Evolutionary conservation across 2,113 vertebrate genomes (phyloP).

Genomic region (Paedocypris sp.): DNA sequence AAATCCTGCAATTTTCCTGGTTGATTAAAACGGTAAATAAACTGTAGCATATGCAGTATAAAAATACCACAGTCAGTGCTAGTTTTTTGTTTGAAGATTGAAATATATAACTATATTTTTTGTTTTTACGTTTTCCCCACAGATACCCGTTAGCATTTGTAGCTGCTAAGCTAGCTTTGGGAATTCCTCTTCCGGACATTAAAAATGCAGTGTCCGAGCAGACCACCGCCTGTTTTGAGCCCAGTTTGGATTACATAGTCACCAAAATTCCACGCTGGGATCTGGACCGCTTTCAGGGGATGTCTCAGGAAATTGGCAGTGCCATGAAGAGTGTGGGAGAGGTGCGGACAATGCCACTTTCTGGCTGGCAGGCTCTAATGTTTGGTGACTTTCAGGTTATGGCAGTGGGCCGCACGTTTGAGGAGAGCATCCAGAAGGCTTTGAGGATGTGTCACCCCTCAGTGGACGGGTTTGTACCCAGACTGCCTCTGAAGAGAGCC

Average conservation of each 20-base stretch:
- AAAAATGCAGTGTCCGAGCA: conserved; percentile 82
- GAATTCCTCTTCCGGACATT: conserved; percentile 84
- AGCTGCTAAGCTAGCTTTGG: conserved; percentile 85
- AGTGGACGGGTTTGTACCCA: conserved; percentile 75
- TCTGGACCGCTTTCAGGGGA: conserved; percentile 83
- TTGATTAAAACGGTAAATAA: too few relatives aligned
- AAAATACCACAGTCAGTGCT: too few relatives aligned
- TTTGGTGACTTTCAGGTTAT: conserved; percentile 65
- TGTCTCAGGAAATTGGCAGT: conserved; percentile 76
- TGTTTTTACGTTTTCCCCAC: conserved; percentile 6
- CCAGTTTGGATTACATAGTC: conserved; percentile 88
- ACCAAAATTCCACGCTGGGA: conserved; percentile 95
- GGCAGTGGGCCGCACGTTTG: conserved; percentile 88
- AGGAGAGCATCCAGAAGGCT: conserved; percentile 92
- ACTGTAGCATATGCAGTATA: too few relatives aligned
- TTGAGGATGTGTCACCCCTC: conserved; percentile 91
- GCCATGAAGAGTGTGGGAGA: conserved; percentile 96
- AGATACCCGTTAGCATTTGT: conserved; percentile 91
- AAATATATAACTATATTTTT: too few relatives aligned
- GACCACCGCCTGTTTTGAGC: conserved; percentile 91
- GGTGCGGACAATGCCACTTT: conserved; percentile 48
- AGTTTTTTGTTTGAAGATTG: too few relatives aligned
- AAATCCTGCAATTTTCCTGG: too few relatives aligned
- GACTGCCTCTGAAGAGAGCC: conserved; percentile 77
- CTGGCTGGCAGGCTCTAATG: not conserved